Base-by-base conservation (phyloP, 2,113 vertebrate genomes). In the Melanerpes aurifrons region DNA sequence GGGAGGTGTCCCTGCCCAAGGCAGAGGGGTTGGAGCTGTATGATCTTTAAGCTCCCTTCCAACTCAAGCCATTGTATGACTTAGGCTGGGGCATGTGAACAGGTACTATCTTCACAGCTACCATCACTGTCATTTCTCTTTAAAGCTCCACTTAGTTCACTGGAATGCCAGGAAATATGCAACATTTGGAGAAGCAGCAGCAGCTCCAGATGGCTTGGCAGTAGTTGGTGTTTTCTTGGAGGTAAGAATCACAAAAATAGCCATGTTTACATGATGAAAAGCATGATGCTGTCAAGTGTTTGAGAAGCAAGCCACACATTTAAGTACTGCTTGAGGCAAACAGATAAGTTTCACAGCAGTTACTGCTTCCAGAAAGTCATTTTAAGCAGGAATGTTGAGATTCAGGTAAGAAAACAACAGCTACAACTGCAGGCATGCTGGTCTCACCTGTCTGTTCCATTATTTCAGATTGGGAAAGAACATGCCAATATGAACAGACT, bases 121-220 rank as follows among this genome's bases (percentile, higher is more conserved):
- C 35, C 50, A 28, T 70, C 13, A 7, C 24, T 90, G 7, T 92
- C 70, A 10, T 89, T 95, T 74, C 48, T 64, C 22, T 75, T 75
- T 89, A 4, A 87, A 99, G 99, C 98, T 99, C 75, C 99, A 99
- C 95, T 98, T 99, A 91, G 99, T 99, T 77, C 99, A 99, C 74
- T 99, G 99, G 99, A 99, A 99, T 57, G 98, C 98, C 69, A 98
- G 97, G 84, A 99, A 99, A 82, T 99, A 99, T 92, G 96, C 97
- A 86, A 97, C 98, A 12, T 99, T 99, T 95, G 98, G 96, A 73
- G 99, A 99, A 71, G 99, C 99, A 1, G 98, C 98, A 70, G 93
- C 93, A 19, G 98, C 98, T 19, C 97, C 98, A 10, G 99, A 99
- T 84, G 99, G 99, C 71, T 97, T 99, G 87, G 98, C 98, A 87